phyloP scores from a whole-genome alignment of 1,140 invertebrate species.

The Vollenhovia emeryi region DNA sequence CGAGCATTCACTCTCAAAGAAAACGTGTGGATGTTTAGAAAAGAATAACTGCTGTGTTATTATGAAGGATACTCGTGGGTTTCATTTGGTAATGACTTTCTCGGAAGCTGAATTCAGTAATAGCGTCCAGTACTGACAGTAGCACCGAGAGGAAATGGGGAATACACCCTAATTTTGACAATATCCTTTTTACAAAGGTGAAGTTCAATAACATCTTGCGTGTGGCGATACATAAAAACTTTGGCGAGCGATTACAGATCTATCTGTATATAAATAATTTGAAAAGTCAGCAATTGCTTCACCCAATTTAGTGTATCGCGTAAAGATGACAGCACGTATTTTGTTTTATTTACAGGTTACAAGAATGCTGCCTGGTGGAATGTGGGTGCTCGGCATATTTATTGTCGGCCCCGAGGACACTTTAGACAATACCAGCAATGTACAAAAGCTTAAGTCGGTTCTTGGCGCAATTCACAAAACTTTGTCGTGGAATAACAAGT shows the following conservation, averaged over 20 bases:
- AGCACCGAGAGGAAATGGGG: too few species aligned
- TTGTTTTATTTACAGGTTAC: conserved; percentile 86
- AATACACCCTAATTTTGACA: background rate
- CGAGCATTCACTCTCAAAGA: too few species aligned
- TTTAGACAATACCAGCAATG: conserved; percentile 84
- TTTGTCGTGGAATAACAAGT: conserved; percentile 84
- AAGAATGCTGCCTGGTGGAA: conserved; percentile 93
- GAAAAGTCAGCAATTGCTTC: background rate
- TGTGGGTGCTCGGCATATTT: conserved; percentile 90
- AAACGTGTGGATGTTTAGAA: too few species aligned
- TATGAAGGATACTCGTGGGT: too few species aligned
- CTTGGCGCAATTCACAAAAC: conserved; percentile 86
- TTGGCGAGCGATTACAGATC: background rate
- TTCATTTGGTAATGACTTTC: too few species aligned
- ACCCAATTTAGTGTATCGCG: background rate
- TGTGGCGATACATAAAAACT: background rate
- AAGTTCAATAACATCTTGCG: background rate
- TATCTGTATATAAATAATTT: background rate
- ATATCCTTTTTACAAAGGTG: background rate
- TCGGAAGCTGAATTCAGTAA: too few species aligned
- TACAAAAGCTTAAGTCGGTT: conserved; percentile 86
- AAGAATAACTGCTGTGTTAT: too few species aligned
- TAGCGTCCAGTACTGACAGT: too few species aligned
- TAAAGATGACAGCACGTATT: conserved; percentile 12
- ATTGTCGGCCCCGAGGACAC: conserved; percentile 88